A percentile compares a stretch with the other conserved stretches of the same genome.
These are phyloP conservation scores for Sicus ferrugineus DNA, from an alignment of 2,888 invertebrate species.

Conservation along the genomic window DNA sequence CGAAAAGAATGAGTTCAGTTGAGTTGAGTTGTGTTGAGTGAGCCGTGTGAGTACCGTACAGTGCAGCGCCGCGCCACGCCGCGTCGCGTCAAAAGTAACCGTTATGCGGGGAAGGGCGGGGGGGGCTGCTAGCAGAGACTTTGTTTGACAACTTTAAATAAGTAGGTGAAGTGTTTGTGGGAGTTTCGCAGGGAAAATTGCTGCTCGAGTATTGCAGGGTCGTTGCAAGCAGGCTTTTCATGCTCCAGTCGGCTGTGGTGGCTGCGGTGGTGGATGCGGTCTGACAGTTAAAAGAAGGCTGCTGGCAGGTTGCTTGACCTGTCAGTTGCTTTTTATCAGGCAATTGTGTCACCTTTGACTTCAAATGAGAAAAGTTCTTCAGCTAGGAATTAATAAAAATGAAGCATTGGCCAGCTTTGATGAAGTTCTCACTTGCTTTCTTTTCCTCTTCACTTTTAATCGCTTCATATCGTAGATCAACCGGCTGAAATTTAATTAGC, in stretches of 20 bases:
- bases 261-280: slow-evolving; percentile 7
- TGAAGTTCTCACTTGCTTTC: no score
- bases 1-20: slow-evolving; percentile 40
- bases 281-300: no score
- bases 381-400: no score
- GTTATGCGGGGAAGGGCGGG: background rate
- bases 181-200: background rate
- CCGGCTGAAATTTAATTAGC: no score
- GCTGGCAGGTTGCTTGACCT: no score
- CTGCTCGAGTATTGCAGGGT: slow-evolving; percentile 17
- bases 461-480: no score
- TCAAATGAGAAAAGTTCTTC: no score
- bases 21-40: background rate
- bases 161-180: slow-evolving; percentile 28
- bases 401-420: no score
- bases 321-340: no score
- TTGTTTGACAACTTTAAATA: slow-evolving; percentile 19
- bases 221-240: slow-evolving; percentile 14
- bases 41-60: background rate
- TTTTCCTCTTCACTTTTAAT: no score
- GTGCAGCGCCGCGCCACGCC: no score
- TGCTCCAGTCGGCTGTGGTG: background rate
- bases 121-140: slow-evolving; percentile 9
- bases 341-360: no score
- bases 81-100: slow-evolving; percentile 18